Base-by-base conservation (phyloP, 2,888 invertebrate species). In the Auanema freiburgensis region DNA sequence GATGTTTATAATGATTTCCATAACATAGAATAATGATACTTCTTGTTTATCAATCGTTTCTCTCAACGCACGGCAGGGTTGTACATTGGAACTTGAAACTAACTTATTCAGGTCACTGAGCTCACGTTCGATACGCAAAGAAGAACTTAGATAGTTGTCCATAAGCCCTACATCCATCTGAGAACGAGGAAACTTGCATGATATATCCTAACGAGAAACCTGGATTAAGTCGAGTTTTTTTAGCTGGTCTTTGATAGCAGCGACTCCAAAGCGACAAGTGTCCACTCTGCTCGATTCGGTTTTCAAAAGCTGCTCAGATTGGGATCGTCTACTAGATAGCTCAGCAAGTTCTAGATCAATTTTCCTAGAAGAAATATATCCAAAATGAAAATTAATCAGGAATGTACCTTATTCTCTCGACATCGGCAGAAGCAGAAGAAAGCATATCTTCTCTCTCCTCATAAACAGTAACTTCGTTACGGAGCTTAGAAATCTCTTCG, bases 161-260 rank as follows among this genome's bases (percentile, higher is more conserved):
- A 72, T 66, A 6, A 72, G 53, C 4, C 68, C 67, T 4, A 69
- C 69, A 42, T 74, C 74, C 4, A 65, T 50, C 52, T 72, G 67
- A n/a, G n/a, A n/a, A n/a, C n/a, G n/a, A n/a, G n/a, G n/a, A 11
- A 67, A 41, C n/a, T 44, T 46, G 46, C 46, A 16, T 46, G 4
- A 16, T 46, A 46, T 3, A n/a, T 43, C 11, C 10, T 46, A 46
- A 46, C 10, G 21, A 21, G 4, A 46, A 5, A 46, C 33, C 33
- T 33, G 33, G 8, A 33, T 33, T 8, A 57, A n/a, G 33, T 33
- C 33, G 3, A 33, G 8, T 8, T 33, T 33, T 3, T 3, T 33
- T 33, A 33, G 8, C 8, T 8, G 33, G 33, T 33, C 8, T 10
- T n/a, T 46, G 16, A 46, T 46, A 3, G 16, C 11, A n/a, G 12